Evolutionary conservation across 2,113 vertebrate species (phyloP).

Genomic region (Lepus americanus): DNA sequence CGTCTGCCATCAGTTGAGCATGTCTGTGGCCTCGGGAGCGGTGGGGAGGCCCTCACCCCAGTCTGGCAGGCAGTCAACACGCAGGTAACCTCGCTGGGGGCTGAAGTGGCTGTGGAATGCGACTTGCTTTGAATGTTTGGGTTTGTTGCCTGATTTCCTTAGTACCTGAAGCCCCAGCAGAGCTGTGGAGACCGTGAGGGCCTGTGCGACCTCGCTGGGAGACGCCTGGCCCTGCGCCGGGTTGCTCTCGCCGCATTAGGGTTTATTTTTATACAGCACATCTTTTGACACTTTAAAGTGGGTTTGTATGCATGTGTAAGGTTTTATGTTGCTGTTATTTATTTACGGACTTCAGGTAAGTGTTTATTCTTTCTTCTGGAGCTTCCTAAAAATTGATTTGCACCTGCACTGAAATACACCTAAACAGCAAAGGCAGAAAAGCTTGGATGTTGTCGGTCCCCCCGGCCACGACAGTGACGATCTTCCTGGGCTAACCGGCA

Average conservation of each 20-base stretch:
- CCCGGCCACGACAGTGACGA: slow-evolving; percentile 82
- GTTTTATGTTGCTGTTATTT: slow-evolving; percentile 88
- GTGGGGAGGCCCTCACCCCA: slow-evolving; percentile 75
- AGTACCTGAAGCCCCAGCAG: slow-evolving; percentile 13
- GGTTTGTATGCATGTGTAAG: slow-evolving; percentile 48
- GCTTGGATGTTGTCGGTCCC: slow-evolving; percentile 84
- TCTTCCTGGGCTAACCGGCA: slow-evolving; percentile 82
- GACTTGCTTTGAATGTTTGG: slow-evolving; percentile 75
- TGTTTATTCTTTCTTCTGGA: slow-evolving; percentile 89
- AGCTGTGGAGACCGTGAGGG: slow-evolving; percentile 28
- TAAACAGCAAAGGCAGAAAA: slow-evolving; percentile 86
- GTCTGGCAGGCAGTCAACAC: slow-evolving; percentile 78
- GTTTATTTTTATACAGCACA: slow-evolving; percentile 81
- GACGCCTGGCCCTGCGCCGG: no score
- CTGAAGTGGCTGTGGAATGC: slow-evolving; percentile 81
- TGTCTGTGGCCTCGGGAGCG: slow-evolving; percentile 79
- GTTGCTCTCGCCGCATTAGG: slow-evolving; percentile 74
- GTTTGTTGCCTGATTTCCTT: slow-evolving; percentile 81
- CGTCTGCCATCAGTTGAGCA: slow-evolving; percentile 77
- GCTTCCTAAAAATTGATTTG: slow-evolving; percentile 90
- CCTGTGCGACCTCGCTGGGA: not conserved
- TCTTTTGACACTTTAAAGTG: slow-evolving; percentile 87
- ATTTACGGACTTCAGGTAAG: slow-evolving; percentile 89
- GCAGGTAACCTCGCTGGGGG: slow-evolving; percentile 75
- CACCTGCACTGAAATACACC: slow-evolving; percentile 90